Percentiles rank a stretch among this genome's conserved stretches.
phyloP scores from a whole-genome alignment of 2,797 vertebrate genomes.

The Harpagifer antarcticus region DNA sequence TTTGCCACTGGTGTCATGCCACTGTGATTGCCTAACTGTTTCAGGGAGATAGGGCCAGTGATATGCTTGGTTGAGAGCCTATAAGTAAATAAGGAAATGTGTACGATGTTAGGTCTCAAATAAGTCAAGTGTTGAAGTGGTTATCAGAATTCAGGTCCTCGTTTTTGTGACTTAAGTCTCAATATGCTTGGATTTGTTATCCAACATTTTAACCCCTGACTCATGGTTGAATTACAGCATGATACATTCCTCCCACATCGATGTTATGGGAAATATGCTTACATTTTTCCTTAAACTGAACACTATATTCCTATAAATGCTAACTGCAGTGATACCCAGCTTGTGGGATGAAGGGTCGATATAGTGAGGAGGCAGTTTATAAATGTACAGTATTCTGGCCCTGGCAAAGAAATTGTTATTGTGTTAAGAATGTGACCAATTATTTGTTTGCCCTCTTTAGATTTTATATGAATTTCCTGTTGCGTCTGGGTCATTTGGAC shows the following conservation, averaged over 20 bases:
- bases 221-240: not conserved
- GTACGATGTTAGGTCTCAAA: not conserved
- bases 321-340: not conserved
- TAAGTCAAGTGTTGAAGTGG: not conserved
- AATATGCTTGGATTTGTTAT: not conserved
- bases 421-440: not conserved
- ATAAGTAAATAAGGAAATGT: not conserved
- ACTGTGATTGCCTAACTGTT: not conserved
- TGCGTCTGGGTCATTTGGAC: constrained; percentile 41
- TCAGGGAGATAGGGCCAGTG: too few species aligned
- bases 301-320: not conserved
- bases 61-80: not conserved
- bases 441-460: not conserved
- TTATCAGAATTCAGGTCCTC: too few species aligned
- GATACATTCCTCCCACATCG: too few species aligned
- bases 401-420: constrained; percentile 2
- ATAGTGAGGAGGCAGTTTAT: not conserved
- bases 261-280: not conserved
- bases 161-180: too few species aligned
- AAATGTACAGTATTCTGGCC: not conserved
- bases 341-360: not conserved
- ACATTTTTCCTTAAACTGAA: not conserved
- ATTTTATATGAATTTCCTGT: constrained; percentile 21
- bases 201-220: not conserved
- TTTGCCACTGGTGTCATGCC: not conserved